Evolutionary conservation across 2,888 invertebrate genomes (phyloP), one percentile per base, ranked within the genome.

Genomic region (Drosophila antonietae): DNA sequence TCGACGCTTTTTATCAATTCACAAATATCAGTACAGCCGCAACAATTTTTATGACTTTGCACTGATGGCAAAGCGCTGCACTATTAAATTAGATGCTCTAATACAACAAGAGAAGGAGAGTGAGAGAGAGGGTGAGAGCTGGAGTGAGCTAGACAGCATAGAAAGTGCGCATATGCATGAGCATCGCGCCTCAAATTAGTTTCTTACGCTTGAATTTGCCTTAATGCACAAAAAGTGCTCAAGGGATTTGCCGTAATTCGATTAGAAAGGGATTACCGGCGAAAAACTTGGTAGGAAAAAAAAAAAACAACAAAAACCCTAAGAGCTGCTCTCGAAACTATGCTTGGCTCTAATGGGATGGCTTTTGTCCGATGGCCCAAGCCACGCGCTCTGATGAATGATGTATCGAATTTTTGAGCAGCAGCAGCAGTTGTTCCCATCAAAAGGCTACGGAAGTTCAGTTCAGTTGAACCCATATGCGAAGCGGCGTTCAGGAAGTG

Each of bases 151-250:
- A 41, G 60, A 15, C n/a, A 33, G 14, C 46, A 20, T 64, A 20
- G 59, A 78, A 88, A 83, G 74, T 75, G 73, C 80, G 80, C 87
- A 86, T 83, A 85, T 88, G 88, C 58, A 84, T 69, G 60, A 82
- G 88, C 70, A 69, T 81, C 72, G 68, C 85, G 78, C 64, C 73
- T 81, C 77, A 88, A 86, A 86, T 86, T 88, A 88, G 86, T 88
- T 86, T 86, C 86, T 86, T 86, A 88, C 88, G 86, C 88, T 81
- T 86, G 84, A 81, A 75, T 86, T 86, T 81, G 77, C 70, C 83
- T 80, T 79, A 76, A 80, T 80, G 64, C 80, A 80, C 71, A 81
- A 71, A 77, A 76, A 84, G 83, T 73, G 75, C 88, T 78, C 86
- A 70, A 62, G 88, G 86, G 83, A 86, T 80, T 84, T 78, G 62